These are phyloP conservation scores for Octopus bimaculoides DNA, from an alignment of 1,140 invertebrate genomes.

Conservation along the genomic window DNA sequence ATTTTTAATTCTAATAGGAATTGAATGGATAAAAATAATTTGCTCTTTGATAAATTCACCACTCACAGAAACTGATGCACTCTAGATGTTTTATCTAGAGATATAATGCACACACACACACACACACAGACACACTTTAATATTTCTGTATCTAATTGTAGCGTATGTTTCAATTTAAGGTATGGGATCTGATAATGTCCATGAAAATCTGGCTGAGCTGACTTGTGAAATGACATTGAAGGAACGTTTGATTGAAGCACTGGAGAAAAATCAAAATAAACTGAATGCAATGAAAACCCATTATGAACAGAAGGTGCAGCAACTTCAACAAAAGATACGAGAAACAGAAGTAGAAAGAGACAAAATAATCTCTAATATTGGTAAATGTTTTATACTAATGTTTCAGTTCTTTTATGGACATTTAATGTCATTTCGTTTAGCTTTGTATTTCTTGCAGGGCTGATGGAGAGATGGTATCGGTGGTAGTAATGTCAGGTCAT, in stretches of 20 bases:
- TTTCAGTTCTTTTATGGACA: not conserved
- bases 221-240: slow-evolving; percentile 90
- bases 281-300: slow-evolving; percentile 77
- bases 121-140: too few species aligned
- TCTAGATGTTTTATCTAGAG: too few species aligned
- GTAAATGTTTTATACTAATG: slow-evolving; percentile 32
- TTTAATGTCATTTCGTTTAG: not conserved
- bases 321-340: slow-evolving; percentile 82
- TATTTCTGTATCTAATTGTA: too few species aligned
- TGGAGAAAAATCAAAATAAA: slow-evolving; percentile 82
- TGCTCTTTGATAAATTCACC: too few species aligned
- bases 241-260: slow-evolving; percentile 87
- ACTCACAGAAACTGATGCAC: too few species aligned
- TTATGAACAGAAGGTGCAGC: slow-evolving; percentile 91
- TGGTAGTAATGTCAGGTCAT: not conserved
- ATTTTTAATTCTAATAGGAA: too few species aligned
- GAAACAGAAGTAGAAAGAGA: slow-evolving; percentile 91
- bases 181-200: slow-evolving; percentile 57
- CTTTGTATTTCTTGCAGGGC: too few species aligned
- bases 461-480: not conserved
- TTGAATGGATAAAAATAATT: too few species aligned
- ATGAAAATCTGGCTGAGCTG: slow-evolving; percentile 74
- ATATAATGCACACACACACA: too few species aligned
- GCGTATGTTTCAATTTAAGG: not conserved
- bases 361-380: slow-evolving; percentile 72